Evolutionary conservation across 1,140 invertebrate species (phyloP), one percentile per base, ranked within the genome.

Genomic region (Heliconius eleuchia): DNA sequence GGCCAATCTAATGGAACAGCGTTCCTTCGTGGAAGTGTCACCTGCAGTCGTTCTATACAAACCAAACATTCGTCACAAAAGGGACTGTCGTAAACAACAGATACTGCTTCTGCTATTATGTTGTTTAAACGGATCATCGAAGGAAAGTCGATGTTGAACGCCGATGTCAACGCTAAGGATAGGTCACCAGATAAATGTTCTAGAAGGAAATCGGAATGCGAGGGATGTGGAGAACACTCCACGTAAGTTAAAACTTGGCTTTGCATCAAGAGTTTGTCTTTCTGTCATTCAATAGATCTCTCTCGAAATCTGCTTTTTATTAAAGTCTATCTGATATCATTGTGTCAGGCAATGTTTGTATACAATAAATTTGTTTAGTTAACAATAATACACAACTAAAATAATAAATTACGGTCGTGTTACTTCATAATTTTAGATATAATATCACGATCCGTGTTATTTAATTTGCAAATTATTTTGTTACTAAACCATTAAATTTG

Each of bases 111-210:
- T 95, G 71, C 85, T 95, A 92, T 87, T 95, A 95, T 95, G 94
- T 88, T 95, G 94, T 91, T 95, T 94, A 94, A 95, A 95, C 94
- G 94, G 92, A 92, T 95, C 93, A 92, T 95, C 91, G 90, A 94
- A 94, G 90, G 94, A 95, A 94, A 94, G 88, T 93, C 93, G 91
- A 90, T 94, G 93, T 90, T 95, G 94, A 95, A 92, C 80, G 81
- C 85, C 55, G 91, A 93, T 83, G 60, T 4, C 11, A 66, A 13
- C 30, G 86, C 84, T 83, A 92, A 90, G 87, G 89, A 85, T 79
- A 92, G 88, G 82, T 83, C 84, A 79, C 80, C 82, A 73, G 90
- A 94, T 89, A 94, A 94, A 90, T 93, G 93, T 91, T 92, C 90
- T 89, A 91, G 92, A 91, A 92, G 91, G 83, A 90, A 85, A 79